Evolutionary conservation across 2,797 vertebrate species (phyloP), one percentile per base, ranked within the genome.

Genomic region (Eptatretus atami): DNA sequence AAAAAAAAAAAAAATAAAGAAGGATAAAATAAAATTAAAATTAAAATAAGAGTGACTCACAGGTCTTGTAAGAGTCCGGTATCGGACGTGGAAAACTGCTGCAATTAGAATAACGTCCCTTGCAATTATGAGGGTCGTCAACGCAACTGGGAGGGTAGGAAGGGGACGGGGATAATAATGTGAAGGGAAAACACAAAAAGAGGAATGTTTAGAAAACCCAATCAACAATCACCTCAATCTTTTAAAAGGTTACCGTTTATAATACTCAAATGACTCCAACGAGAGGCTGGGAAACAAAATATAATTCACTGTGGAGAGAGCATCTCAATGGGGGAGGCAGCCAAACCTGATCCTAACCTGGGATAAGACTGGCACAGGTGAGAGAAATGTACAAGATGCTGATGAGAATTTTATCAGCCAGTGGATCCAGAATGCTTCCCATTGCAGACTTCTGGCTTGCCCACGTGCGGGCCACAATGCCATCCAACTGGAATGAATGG

Each of bases 381-480:
- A 98, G 77, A 73, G 84, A 88, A 69, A 93, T 64, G 1, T 96
- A 98, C 66, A 98, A 77, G 69, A 90, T 69, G 52, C 90, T 94
- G 79, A 98, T 88, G 67, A 98, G 86, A 65, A 98, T 86, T 77
- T 98, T 98, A 74, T 98, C 92, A 57, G 92, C 92, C 74, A 98
- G 68, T 15, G 92, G 92, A 73, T 98, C 92, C 3, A 98, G 82
- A 71, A 86, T 88, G 63, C 92, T 96, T 72, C 92, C 92, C 76
- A 98, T 66, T 4, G 80, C 90, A 1, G 90, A 98, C 71, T 94
- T 94, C 70, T 96, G 92, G 71, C 74, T 86, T 68, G 84, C 80
- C 90, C 92, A 96, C 57, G 82, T 95, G 67, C 87, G 80, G 68
- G 90, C 92, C 65, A 98, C 96, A 73, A 81, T 93, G 66, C 90